Evolutionary conservation across 2,797 vertebrate species (phyloP).

Genomic region (Gadopsis bispinosus): DNA sequence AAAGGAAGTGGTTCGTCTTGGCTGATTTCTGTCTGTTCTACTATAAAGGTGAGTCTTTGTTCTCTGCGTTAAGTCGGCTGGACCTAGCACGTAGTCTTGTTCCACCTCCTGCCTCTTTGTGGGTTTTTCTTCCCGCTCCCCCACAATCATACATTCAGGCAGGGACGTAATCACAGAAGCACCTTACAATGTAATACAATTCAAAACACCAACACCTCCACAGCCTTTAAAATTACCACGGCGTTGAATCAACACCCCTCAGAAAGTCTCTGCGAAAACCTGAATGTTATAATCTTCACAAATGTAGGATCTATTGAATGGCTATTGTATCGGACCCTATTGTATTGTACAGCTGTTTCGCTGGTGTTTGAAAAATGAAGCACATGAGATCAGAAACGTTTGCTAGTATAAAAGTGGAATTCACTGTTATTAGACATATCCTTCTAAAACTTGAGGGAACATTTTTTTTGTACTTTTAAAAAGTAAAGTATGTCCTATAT

Average conservation of each 20-base stretch:
- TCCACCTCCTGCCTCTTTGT: background rate
- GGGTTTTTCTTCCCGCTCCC: background rate
- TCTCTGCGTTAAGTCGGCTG: background rate
- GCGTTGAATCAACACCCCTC: background rate
- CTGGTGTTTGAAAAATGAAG: constrained; percentile 6
- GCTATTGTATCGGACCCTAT: background rate
- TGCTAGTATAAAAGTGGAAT: background rate
- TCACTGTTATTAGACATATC: background rate
- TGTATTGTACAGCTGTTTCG: background rate
- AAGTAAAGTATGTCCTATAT: background rate
- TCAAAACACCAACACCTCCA: background rate
- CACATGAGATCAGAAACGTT: background rate
- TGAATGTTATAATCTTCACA: background rate
- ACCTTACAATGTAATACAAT: background rate
- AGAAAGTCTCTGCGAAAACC: background rate
- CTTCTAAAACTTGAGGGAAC: background rate
- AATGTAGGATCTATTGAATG: background rate
- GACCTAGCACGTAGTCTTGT: background rate
- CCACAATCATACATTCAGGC: background rate
- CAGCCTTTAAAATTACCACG: background rate
- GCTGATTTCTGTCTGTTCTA: constrained; percentile 97
- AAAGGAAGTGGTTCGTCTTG: constrained; percentile 96
- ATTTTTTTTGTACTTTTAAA: too few species aligned
- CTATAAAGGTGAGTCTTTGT: constrained; percentile 91
- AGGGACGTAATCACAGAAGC: constrained; percentile 6